Percentiles rank a stretch among this genome's conserved stretches.
Conservation (phyloP, 1,140 invertebrate genomes). For the Drosophila erecta region DNA sequence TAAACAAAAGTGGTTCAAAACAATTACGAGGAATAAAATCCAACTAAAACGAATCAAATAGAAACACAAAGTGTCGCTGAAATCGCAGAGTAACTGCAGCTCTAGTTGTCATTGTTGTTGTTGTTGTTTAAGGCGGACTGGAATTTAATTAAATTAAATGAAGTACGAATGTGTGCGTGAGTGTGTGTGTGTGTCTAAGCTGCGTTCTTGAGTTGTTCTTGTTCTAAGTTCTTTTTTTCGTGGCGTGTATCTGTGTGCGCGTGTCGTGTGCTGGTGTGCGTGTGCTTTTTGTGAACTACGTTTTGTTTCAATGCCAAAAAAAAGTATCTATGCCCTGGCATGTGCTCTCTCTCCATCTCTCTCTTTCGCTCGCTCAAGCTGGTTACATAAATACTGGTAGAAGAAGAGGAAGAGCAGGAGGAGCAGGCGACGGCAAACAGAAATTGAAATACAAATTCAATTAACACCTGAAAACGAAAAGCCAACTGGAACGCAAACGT, state of each 20-base stretch:
- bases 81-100: conserved; percentile 3
- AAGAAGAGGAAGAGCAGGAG: conserved; percentile 3
- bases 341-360: conserved; percentile 53
- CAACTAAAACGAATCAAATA: conserved; percentile 1
- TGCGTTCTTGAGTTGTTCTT: conserved; percentile 55
- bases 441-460: conserved; percentile 68
- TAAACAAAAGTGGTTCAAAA: conserved; percentile 46
- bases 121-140: conserved; percentile 13
- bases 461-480: conserved; percentile 60
- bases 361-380: conserved; percentile 55
- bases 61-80: conserved; percentile 16
- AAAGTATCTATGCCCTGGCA: conserved; percentile 75
- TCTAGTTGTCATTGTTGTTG: conserved; percentile 29
- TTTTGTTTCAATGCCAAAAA: conserved; percentile 83
- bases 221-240: conserved; percentile 58
- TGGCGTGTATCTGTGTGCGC: conserved; percentile 26
- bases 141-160: conserved; percentile 61
- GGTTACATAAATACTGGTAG: conserved; percentile 78
- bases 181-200: conserved; percentile 50
- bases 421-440: conserved; percentile 4
- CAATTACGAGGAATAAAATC: conserved; percentile 27
- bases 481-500: conserved; percentile 22
- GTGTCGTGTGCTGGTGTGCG: conserved; percentile 27
- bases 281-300: conserved; percentile 79
- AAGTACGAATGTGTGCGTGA: conserved; percentile 37